Evolutionary conservation across 1,140 invertebrate species (phyloP).

Genomic region (Drosophila santomea): DNA sequence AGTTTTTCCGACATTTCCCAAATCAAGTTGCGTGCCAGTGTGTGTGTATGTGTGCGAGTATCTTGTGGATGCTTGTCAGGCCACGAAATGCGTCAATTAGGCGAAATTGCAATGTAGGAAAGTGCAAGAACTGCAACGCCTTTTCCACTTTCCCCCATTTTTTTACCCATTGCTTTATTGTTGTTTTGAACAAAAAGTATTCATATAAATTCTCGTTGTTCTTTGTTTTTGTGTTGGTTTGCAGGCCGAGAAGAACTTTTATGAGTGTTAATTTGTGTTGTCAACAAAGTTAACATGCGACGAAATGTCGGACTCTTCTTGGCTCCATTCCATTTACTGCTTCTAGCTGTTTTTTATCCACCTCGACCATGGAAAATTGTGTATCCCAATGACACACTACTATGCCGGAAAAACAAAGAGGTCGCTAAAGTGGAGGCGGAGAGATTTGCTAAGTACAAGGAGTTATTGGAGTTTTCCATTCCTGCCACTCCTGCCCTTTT

Average conservation of each 20-base stretch:
- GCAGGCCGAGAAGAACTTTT: slow-evolving; percentile 67
- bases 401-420: slow-evolving; percentile 5
- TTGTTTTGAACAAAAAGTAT: slow-evolving; percentile 47
- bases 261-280: slow-evolving; percentile 81
- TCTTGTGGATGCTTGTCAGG: slow-evolving; percentile 64
- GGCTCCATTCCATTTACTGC: slow-evolving; percentile 1
- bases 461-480: slow-evolving; percentile 5
- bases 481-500: slow-evolving; percentile 11
- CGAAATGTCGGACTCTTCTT: slow-evolving; percentile 24
- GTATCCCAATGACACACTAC: slow-evolving; percentile 6
- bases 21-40: slow-evolving; percentile 63
- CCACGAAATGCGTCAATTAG: slow-evolving; percentile 82
- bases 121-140: slow-evolving; percentile 47
- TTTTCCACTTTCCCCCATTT: slow-evolving; percentile 8
- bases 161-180: slow-evolving; percentile 5
- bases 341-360: background rate
- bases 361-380: slow-evolving; percentile 23
- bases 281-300: slow-evolving; percentile 75
- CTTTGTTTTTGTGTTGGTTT: slow-evolving; percentile 51
- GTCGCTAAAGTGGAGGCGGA: slow-evolving; percentile 2
- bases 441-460: slow-evolving; percentile 20
- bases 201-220: slow-evolving; percentile 73
- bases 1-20: slow-evolving; percentile 37
- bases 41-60: slow-evolving; percentile 23
- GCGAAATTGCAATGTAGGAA: slow-evolving; percentile 72